Base-by-base conservation (phyloP, 2,888 invertebrate genomes). In the Drosophila trichaetosa region DNA sequence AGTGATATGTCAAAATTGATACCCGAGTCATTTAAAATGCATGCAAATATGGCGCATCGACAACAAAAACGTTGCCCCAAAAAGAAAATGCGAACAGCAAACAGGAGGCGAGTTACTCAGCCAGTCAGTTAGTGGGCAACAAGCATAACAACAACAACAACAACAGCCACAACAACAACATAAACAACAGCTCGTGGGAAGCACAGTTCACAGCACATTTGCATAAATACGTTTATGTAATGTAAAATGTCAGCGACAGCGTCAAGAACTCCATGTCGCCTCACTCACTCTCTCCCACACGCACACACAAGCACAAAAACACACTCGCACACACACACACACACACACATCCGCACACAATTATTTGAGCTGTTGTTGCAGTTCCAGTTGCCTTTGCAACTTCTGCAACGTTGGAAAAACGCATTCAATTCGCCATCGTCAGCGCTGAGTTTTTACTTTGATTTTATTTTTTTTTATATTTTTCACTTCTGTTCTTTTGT, bases 1-100 rank as follows among this genome's bases (percentile, higher is more conserved):
- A 90, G 90, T 87, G 87, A 87, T 87, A 87, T 87, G 90, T 89
- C 87, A 90, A 90, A 87, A 87, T 87, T 87, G 90, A 87, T 87
- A 87, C 90, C 90, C 89, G 85, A 87, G 87, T 89, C 89, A 87
- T 90, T 87, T 90, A 80, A 87, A 87, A 87, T 90, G 90, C 87
- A 90, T 87, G 90, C 87, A 87, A 87, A 87, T 89, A 79, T 83
- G 73, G 76, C 85, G 82, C 84, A 76, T 78, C 80, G 72, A 67
- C 86, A 71, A 75, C 66, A 71, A 66, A 65, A 81, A 70, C 64
- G 34, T 52, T 64, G 34, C 34, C 48, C 53, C 52, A 36, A 77
- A 77, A 70, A 54, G 38, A n/a, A 67, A 52, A 49, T 7, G n/a
- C 48, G 38, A 24, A 11, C 38, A 40, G 7, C 54, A 16, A 54